Conservation (phyloP, 2,888 invertebrate genomes). For the Cerceris rybyensis region DNA sequence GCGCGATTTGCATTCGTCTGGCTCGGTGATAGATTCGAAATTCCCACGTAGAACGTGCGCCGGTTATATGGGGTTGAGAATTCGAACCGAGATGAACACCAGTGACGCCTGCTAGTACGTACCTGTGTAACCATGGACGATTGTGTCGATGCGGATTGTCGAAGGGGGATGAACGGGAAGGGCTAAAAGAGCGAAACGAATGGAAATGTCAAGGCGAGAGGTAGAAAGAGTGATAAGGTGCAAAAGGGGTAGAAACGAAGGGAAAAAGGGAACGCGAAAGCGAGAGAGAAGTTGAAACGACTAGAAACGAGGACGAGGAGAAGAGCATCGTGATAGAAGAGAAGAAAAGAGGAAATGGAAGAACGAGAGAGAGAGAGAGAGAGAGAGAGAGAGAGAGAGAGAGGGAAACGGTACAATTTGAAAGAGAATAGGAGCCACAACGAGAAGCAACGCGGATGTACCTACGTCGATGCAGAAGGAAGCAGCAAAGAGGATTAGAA, state of each 20-base stretch:
- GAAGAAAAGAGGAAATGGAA: background rate
- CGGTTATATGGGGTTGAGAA: slow-evolving; percentile 65
- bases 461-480: background rate
- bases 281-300: background rate
- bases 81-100: slow-evolving; percentile 63
- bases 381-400: slow-evolving; percentile 6
- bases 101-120: slow-evolving; percentile 50
- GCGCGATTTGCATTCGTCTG: slow-evolving; percentile 72
- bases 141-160: slow-evolving; percentile 39
- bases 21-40: slow-evolving; percentile 71
- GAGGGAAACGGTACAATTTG: background rate
- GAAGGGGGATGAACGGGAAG: slow-evolving; percentile 33
- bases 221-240: background rate
- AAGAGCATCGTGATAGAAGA: background rate
- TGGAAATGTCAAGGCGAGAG: slow-evolving; percentile 6
- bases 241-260: background rate
- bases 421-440: background rate
- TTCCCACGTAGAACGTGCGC: slow-evolving; percentile 68
- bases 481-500: background rate
- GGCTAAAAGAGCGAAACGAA: slow-evolving; percentile 13
- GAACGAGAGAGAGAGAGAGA: slow-evolving; percentile 6
- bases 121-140: slow-evolving; percentile 52
- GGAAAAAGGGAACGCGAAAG: background rate
- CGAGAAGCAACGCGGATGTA: background rate
- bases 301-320: slow-evolving; percentile 18